Conservation (phyloP, 2,113 vertebrate species). For the Pomatorhinus ruficollis region DNA sequence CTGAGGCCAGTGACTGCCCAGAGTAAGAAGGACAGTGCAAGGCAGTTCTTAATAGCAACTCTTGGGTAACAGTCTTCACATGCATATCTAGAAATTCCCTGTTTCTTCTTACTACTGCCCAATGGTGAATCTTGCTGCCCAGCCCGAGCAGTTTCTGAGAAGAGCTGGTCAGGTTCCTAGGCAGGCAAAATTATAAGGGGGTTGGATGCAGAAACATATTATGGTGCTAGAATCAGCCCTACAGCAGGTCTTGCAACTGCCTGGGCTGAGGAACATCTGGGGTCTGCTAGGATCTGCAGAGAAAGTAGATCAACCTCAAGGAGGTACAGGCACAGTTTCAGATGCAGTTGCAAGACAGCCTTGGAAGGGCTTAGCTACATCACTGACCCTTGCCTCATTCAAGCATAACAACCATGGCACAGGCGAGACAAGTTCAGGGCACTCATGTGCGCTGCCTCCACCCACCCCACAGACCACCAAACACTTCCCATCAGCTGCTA, state of each 20-base stretch:
- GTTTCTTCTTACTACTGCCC: not conserved
- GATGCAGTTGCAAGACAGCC: not conserved
- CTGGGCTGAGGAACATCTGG: not conserved
- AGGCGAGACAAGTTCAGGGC: not conserved
- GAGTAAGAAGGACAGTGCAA: not conserved
- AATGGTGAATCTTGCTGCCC: not conserved
- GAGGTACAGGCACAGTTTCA: not conserved
- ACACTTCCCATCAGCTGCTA: not conserved
- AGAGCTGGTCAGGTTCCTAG: not conserved
- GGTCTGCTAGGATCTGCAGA: not conserved
- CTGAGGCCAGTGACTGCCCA: not conserved
- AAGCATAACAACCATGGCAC: not conserved
- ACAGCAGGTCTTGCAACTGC: not conserved
- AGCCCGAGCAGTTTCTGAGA: not conserved
- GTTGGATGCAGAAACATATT: not conserved
- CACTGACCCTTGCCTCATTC: not conserved
- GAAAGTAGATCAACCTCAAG: not conserved
- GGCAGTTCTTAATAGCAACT: not conserved
- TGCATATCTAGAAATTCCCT: not conserved
- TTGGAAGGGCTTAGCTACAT: not conserved
- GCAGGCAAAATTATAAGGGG: not conserved
- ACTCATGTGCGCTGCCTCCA: not conserved
- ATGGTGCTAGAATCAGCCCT: not conserved
- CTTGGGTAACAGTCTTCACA: not conserved
- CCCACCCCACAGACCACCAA: not conserved